Evolutionary conservation across 2,113 vertebrate genomes (phyloP).

Genomic region (Mionectes macconnelli): DNA sequence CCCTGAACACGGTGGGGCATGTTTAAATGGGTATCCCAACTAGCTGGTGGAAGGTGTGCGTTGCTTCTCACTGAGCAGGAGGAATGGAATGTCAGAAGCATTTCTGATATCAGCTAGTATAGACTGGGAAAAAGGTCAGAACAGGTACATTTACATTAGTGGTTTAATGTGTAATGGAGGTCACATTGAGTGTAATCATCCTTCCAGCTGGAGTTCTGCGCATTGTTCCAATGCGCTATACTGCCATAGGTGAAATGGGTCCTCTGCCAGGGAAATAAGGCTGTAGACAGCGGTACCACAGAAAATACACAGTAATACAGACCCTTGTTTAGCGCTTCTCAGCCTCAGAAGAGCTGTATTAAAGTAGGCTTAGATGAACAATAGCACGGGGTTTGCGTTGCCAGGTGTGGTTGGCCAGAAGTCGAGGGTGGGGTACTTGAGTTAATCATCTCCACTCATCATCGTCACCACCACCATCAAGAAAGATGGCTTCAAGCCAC

Average conservation of each 20-base stretch:
- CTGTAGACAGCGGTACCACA: not conserved
- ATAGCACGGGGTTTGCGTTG: not conserved
- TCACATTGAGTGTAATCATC: not conserved
- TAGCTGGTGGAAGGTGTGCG: not conserved
- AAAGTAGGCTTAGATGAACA: not conserved
- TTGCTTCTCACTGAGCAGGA: not conserved
- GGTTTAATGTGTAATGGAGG: not conserved
- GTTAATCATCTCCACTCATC: not conserved
- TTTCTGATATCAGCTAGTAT: not conserved
- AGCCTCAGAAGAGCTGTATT: not conserved
- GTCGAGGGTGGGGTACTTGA: not conserved
- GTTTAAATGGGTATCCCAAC: not conserved
- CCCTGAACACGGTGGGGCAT: accelerated
- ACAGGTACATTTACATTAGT: accelerated
- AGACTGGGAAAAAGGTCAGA: not conserved
- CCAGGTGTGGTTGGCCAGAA: not conserved
- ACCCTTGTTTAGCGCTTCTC: not conserved
- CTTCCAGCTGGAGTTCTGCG: not conserved
- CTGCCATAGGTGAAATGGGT: not conserved
- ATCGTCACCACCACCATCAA: not conserved
- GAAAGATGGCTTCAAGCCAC: not conserved
- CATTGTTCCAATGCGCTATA: not conserved
- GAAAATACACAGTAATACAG: not conserved
- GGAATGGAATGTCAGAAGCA: not conserved
- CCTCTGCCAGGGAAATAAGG: not conserved